A percentile compares a stretch with the other conserved stretches of the same genome.
Evolutionary conservation across 2,797 vertebrate species (phyloP).

Genomic region (Numenius phaeopus): DNA sequence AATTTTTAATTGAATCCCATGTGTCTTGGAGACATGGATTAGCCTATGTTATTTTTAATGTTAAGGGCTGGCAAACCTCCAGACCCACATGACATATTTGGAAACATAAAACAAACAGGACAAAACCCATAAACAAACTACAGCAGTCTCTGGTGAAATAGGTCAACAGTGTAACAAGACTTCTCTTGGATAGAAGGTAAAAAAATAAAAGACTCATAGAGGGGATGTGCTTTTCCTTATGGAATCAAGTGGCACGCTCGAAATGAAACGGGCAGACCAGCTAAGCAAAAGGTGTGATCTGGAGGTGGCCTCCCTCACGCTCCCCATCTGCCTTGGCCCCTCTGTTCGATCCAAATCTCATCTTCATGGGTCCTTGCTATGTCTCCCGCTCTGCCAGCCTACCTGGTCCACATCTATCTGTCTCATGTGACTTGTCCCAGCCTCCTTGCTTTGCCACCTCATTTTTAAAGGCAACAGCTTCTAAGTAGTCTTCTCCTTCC

Average conservation of each 20-base stretch:
- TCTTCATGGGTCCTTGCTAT: background rate
- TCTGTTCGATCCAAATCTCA: background rate
- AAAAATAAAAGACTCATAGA: background rate
- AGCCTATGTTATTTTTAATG: constrained; percentile 30
- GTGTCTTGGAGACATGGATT: background rate
- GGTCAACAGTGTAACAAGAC: background rate
- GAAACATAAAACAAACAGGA: constrained; percentile 62
- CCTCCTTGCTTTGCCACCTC: background rate
- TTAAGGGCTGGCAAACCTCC: constrained; percentile 34
- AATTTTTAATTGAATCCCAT: constrained; percentile 34
- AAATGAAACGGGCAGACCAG: background rate
- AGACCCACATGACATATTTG: constrained; percentile 32
- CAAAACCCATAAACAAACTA: constrained; percentile 57
- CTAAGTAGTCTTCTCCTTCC: background rate
- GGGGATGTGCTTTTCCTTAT: background rate
- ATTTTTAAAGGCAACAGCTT: background rate
- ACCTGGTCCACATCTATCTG: background rate
- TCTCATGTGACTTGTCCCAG: background rate
- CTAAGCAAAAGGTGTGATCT: background rate
- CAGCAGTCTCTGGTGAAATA: constrained; percentile 27
- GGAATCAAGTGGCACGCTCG: background rate
- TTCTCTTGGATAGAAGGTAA: background rate
- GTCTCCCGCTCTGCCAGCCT: background rate
- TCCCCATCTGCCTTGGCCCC: background rate
- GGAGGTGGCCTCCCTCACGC: background rate